These are phyloP conservation scores for Mirounga angustirostris DNA, from an alignment of 2,113 vertebrate species.

Conservation along the genomic window DNA sequence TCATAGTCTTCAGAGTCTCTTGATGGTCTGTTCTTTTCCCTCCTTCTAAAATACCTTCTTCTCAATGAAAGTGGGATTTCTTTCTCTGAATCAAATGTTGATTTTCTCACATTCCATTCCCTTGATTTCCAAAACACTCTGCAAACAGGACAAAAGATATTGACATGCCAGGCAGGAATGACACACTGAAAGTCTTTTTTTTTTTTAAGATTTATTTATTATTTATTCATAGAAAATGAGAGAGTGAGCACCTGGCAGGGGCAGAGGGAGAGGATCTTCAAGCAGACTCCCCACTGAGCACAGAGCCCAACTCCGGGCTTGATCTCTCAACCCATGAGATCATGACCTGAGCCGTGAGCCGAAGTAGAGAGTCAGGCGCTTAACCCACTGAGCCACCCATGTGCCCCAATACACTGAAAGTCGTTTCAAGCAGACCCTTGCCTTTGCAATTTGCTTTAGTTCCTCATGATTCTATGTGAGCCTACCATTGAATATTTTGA, in stretches of 20 bases:
- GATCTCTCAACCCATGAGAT: neutral
- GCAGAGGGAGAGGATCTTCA: neutral
- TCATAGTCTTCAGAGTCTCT: accelerated
- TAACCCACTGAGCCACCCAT: neutral
- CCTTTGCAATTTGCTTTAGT: neutral
- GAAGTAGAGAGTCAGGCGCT: neutral
- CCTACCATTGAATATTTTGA: neutral
- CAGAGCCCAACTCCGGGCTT: neutral
- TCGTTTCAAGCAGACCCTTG: neutral
- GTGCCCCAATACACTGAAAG: neutral
- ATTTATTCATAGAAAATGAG: neutral
- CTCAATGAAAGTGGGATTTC: neutral
- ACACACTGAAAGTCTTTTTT: neutral
- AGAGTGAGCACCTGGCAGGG: neutral
- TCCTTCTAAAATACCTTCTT: neutral
- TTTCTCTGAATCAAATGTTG: neutral
- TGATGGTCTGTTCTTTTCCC: neutral
- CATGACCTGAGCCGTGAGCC: neutral
- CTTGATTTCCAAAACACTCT: conserved; percentile 74
- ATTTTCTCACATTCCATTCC: neutral
- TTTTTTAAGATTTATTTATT: neutral
- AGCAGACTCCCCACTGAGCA: neutral
- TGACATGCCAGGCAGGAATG: neutral
- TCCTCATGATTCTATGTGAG: neutral
- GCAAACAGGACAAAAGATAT: conserved; percentile 49